Evolutionary conservation across 1,140 invertebrate species (phyloP).

Genomic region (Papilio helenus): DNA sequence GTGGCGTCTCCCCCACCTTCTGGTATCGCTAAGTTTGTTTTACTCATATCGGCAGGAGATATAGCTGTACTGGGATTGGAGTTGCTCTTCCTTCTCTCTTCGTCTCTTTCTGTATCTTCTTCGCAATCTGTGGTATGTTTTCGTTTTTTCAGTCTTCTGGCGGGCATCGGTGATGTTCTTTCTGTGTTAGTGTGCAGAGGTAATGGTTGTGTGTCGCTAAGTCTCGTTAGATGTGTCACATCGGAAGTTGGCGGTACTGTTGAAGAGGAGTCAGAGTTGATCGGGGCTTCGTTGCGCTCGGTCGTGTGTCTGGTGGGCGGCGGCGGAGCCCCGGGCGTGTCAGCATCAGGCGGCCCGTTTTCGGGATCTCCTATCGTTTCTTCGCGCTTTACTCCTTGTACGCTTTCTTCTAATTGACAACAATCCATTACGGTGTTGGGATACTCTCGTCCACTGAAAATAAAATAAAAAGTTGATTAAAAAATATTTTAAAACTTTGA

Average conservation of each 20-base stretch:
- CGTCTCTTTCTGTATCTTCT: conserved; percentile 73
- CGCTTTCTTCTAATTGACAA: conserved; percentile 93
- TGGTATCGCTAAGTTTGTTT: conserved; percentile 73
- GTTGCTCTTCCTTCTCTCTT: conserved; percentile 84
- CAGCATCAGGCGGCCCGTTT: conserved; percentile 93
- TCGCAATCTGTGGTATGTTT: conserved; percentile 77
- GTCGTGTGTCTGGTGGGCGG: conserved; percentile 69
- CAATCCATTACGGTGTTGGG: conserved; percentile 96
- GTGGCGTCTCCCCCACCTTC: conserved; percentile 80
- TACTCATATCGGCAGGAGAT: conserved; percentile 68
- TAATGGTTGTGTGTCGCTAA: conserved; percentile 75
- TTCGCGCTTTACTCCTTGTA: conserved; percentile 90
- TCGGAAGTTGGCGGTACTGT: conserved; percentile 72
- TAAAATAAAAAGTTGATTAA: conserved; percentile 39
- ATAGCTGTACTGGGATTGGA: conserved; percentile 77
- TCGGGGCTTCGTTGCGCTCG: conserved; percentile 70
- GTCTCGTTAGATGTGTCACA: conserved; percentile 74
- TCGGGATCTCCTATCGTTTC: conserved; percentile 92
- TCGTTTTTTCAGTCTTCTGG: conserved; percentile 78
- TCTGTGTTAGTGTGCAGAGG: conserved; percentile 73
- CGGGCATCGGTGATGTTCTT: conserved; percentile 78
- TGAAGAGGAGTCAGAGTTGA: conserved; percentile 66
- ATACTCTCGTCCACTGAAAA: conserved; percentile 94
- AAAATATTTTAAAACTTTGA: neutral
- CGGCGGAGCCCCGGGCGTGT: conserved; percentile 83